Conservation (phyloP, 2,888 invertebrate genomes). For the Pristionchus exspectatus region DNA sequence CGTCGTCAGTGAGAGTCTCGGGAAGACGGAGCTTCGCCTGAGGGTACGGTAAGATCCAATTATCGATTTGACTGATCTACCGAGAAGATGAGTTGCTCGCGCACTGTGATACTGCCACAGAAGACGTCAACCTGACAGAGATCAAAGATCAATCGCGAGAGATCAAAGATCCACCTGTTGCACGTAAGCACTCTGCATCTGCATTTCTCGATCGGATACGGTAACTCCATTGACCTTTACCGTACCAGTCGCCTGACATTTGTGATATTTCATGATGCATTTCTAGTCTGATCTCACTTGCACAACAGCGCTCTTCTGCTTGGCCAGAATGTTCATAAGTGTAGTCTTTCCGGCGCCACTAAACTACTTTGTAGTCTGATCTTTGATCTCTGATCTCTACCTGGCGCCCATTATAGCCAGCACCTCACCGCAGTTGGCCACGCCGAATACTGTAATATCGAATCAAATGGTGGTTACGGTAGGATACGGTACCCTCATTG, state of each 20-base stretch:
- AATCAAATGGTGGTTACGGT: background rate
- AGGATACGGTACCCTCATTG: slow-evolving; percentile 45
- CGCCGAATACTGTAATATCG: slow-evolving; percentile 50
- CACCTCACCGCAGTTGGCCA: slow-evolving; percentile 53
- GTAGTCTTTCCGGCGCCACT: slow-evolving; percentile 94
- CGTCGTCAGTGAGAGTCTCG: background rate
- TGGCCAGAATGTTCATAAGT: slow-evolving; percentile 89
- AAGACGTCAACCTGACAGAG: slow-evolving; percentile 85
- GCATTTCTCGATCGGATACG: slow-evolving; percentile 79
- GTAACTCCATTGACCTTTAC: slow-evolving; percentile 70
- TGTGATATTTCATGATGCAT: background rate
- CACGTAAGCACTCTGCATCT: slow-evolving; percentile 88
- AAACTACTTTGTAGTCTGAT: background rate
- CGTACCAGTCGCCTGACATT: slow-evolving; percentile 59
- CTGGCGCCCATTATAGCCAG: slow-evolving; percentile 56
- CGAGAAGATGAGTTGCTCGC: slow-evolving; percentile 92
- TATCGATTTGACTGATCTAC: slow-evolving; percentile 77
- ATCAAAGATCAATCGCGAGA: background rate
- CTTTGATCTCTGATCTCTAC: slow-evolving; percentile 20
- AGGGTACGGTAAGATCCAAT: background rate
- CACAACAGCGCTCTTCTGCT: slow-evolving; percentile 81
- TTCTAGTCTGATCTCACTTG: slow-evolving; percentile 57
- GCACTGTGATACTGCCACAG: slow-evolving; percentile 88
- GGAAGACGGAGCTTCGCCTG: slow-evolving; percentile 49
- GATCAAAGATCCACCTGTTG: slow-evolving; percentile 85